These are phyloP conservation scores for Romanogobio albipinnatus DNA, from an alignment of 2,113 vertebrate genomes.

Conservation along the genomic window DNA sequence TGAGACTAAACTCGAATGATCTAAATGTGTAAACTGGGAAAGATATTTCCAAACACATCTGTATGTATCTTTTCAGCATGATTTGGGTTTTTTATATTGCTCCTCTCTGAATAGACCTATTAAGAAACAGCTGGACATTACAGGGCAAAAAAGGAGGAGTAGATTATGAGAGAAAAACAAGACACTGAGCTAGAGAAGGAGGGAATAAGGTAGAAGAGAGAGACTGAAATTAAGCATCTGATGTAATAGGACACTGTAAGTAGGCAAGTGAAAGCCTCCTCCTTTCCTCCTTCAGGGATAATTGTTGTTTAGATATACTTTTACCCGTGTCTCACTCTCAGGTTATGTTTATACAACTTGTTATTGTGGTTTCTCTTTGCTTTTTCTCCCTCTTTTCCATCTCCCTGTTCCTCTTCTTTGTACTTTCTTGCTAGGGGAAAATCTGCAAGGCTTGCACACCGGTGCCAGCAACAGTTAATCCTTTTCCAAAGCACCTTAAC, in stretches of 20 bases:
- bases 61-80: not conserved
- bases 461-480: conserved; percentile 64
- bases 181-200: conserved; percentile 46
- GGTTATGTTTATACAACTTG: conserved; percentile 57
- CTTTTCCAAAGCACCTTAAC: conserved; percentile 66
- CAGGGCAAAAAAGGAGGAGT: not conserved
- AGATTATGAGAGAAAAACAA: conserved; percentile 11
- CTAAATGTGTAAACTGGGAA: not conserved
- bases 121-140: conserved; percentile 38
- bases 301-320: conserved; percentile 53
- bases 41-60: not conserved
- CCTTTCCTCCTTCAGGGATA: conserved; percentile 52
- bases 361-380: conserved; percentile 49
- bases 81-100: not conserved
- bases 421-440: conserved; percentile 58
- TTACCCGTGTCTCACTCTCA: conserved; percentile 39
- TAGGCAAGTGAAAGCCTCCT: conserved; percentile 50
- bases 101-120: conserved; percentile 21
- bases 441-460: conserved; percentile 52
- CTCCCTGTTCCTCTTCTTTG: conserved; percentile 52
- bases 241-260: conserved; percentile 36
- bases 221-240: not conserved
- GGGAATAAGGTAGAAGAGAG: not conserved
- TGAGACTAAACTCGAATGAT: not conserved
- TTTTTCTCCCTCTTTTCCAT: conserved; percentile 42